Evolutionary conservation across 2,113 vertebrate genomes (phyloP).

Genomic region (Coptodon rendalli): DNA sequence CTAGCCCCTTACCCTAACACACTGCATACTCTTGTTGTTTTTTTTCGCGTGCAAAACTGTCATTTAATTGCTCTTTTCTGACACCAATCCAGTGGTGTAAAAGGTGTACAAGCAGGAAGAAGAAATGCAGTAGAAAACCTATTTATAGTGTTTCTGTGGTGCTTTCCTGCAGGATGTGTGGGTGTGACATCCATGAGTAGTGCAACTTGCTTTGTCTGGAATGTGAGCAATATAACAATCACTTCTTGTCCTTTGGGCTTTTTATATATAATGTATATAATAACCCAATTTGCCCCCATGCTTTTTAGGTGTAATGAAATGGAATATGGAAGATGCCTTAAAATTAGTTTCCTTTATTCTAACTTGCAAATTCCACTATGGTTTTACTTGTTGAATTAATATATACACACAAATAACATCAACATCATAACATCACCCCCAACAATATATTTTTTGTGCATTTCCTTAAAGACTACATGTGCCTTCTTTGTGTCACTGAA

Average conservation of each 20-base stretch:
- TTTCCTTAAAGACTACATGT: not conserved
- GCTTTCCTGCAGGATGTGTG: slow-evolving; percentile 29
- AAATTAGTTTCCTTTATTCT: not conserved
- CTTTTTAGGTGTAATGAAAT: not conserved
- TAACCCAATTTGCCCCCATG: not conserved
- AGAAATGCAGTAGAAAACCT: slow-evolving; percentile 20
- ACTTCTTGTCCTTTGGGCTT: not conserved
- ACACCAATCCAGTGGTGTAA: slow-evolving; percentile 14
- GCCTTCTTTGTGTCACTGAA: not conserved
- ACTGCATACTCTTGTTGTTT: not conserved
- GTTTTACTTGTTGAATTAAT: not conserved
- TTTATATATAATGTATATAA: not conserved
- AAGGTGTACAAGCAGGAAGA: slow-evolving; percentile 18
- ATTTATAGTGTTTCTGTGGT: slow-evolving; percentile 38
- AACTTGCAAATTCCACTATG: not conserved
- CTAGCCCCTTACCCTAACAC: not conserved
- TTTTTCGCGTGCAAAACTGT: slow-evolving; percentile 1
- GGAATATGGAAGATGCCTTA: not conserved
- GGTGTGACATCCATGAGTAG: not conserved
- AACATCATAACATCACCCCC: not conserved
- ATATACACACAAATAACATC: not conserved
- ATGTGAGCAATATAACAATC: not conserved
- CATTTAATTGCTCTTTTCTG: slow-evolving; percentile 42
- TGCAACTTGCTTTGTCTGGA: slow-evolving; percentile 5
- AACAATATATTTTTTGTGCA: not conserved